Conservation (phyloP, 2,888 invertebrate genomes). For the Clunio marinus region DNA sequence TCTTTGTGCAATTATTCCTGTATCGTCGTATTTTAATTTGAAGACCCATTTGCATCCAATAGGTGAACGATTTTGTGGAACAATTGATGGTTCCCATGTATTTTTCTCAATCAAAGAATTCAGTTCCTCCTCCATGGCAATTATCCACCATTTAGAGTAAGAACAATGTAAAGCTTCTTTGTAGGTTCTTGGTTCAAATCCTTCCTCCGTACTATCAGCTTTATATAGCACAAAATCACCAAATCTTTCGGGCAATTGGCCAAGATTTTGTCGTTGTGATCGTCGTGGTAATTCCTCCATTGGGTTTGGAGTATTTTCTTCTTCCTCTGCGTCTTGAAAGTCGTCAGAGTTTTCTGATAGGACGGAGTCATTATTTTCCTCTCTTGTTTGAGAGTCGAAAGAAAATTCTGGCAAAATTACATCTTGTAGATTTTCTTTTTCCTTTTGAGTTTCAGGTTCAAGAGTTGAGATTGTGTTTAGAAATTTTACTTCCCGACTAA, state of each 20-base stretch:
- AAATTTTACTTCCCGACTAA: conserved; percentile 22
- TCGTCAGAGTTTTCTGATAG: not conserved
- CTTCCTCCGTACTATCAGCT: not conserved
- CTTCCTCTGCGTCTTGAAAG: not conserved
- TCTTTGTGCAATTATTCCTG: conserved; percentile 42
- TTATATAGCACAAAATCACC: not conserved
- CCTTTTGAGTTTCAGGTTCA: not conserved
- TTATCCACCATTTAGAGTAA: conserved; percentile 40
- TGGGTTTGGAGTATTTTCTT: not conserved
- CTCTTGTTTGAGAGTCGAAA: not conserved
- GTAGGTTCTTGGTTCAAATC: conserved; percentile 33
- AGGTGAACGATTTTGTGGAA: conserved; percentile 41
- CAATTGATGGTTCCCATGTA: conserved; percentile 42
- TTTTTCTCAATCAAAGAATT: conserved; percentile 40
- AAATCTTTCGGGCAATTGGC: conserved; percentile 7
- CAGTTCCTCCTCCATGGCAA: conserved; percentile 42
- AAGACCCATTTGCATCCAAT: conserved; percentile 44
- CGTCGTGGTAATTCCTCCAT: not conserved
- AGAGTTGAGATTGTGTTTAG: not conserved
- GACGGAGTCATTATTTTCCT: not conserved
- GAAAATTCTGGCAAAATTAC: not conserved
- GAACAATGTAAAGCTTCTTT: conserved; percentile 36
- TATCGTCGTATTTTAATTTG: conserved; percentile 42
- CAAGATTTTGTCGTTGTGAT: not conserved
- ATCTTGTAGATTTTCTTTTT: not conserved